These are phyloP conservation scores for Hoplostethus mediterraneus DNA, from an alignment of 2,797 vertebrate species.

Conservation along the genomic window DNA sequence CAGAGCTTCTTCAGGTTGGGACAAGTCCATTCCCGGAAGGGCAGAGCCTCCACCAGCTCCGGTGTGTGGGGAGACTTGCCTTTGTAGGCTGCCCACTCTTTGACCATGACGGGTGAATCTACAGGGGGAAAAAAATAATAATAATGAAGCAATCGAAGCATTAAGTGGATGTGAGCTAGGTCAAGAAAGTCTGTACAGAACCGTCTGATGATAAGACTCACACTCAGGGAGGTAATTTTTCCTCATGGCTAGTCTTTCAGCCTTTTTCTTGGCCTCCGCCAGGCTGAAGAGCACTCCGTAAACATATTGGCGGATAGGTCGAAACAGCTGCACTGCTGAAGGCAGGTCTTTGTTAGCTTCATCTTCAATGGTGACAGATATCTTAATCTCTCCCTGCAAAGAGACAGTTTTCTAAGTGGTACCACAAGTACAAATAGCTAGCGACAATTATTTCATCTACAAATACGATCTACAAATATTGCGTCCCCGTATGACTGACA, in stretches of 20 bases:
- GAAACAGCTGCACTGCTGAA: conserved; percentile 94
- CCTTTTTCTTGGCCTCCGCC: conserved; percentile 95
- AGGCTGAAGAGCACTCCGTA: conserved; percentile 98
- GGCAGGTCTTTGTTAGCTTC: conserved; percentile 98
- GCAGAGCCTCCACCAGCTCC: conserved; percentile 94
- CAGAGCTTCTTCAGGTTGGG: conserved; percentile 95
- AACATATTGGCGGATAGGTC: conserved; percentile 95
- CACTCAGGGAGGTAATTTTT: conserved; percentile 94
- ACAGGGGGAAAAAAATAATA: conserved; percentile 9
- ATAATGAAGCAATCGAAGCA: not conserved
- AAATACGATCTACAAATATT: not conserved
- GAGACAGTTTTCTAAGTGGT: conserved; percentile 39
- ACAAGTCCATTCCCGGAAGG: conserved; percentile 97
- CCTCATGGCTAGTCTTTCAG: conserved; percentile 92
- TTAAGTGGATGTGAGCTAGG: not conserved
- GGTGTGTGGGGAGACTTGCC: conserved; percentile 96
- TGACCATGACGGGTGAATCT: conserved; percentile 93
- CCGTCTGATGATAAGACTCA: conserved; percentile 67
- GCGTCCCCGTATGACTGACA: not conserved
- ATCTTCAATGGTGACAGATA: conserved; percentile 96
- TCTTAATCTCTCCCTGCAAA: conserved; percentile 95
- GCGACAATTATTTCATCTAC: not conserved
- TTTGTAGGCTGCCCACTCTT: conserved; percentile 97
- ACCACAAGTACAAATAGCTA: not conserved
- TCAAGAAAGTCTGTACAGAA: not conserved